A percentile compares a stretch with the other conserved stretches of the same genome.
phyloP scores from a whole-genome alignment of 2,888 invertebrate species.

The Brachyptera putata region DNA sequence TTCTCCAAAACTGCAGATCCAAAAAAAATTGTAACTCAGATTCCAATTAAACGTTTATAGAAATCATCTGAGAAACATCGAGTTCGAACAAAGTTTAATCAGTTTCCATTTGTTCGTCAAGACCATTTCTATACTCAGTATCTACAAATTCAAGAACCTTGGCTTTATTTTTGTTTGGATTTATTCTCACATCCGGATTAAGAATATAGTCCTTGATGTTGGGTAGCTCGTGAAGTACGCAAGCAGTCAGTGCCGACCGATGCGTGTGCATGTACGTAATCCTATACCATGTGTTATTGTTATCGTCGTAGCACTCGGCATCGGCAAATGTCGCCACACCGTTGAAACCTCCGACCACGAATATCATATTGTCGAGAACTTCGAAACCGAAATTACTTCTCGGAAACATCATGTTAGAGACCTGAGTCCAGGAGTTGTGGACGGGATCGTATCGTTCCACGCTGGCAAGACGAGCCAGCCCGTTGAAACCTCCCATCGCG shows the following conservation, averaged over 20 bases:
- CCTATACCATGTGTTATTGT: not conserved
- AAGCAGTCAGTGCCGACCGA: not conserved
- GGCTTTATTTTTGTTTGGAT: too few species aligned
- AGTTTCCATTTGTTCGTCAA: too few species aligned
- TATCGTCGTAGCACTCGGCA: not conserved
- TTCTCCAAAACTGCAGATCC: too few species aligned
- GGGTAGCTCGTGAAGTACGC: not conserved
- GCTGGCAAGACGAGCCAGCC: constrained; percentile 81
- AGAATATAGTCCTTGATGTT: not conserved
- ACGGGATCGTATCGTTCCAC: constrained; percentile 67
- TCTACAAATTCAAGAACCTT: too few species aligned
- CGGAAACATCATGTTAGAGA: not conserved
- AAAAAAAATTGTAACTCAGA: too few species aligned
- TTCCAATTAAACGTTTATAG: too few species aligned
- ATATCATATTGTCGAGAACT: not conserved
- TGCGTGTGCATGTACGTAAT: not conserved
- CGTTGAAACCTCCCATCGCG: constrained; percentile 75
- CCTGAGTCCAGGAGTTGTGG: not conserved
- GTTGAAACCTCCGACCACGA: constrained; percentile 3
- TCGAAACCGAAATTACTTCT: constrained; percentile 1
- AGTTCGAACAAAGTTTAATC: too few species aligned
- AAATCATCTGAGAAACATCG: too few species aligned
- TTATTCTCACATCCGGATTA: too few species aligned
- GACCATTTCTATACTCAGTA: too few species aligned
- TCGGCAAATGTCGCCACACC: not conserved